These are phyloP conservation scores for Apodemia duryi DNA, from an alignment of 2,888 invertebrate genomes.

Conservation along the genomic window DNA sequence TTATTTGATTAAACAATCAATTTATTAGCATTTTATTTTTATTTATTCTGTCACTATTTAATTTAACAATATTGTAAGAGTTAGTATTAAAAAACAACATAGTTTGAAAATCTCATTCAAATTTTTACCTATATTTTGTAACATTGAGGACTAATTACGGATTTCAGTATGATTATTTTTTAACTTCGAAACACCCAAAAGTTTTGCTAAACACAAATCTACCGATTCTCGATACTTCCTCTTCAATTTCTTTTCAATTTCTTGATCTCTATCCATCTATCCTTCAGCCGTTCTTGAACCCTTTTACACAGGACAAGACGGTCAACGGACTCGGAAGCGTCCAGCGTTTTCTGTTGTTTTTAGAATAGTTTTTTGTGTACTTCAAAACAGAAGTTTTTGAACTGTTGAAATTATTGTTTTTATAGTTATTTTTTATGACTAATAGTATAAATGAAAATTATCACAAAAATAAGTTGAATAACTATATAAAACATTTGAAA, in stretches of 20 bases:
- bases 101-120: too few relatives aligned
- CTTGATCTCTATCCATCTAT: constrained; percentile 1
- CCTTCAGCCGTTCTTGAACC: constrained; percentile 61
- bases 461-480: too few relatives aligned
- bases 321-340: constrained; percentile 52
- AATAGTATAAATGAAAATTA: too few relatives aligned
- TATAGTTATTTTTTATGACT: not conserved
- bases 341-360: constrained; percentile 44
- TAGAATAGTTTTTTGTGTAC: constrained; percentile 48
- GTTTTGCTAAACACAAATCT: not conserved
- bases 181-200: not conserved
- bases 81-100: too few relatives aligned
- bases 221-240: not conserved
- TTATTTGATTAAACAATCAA: not conserved
- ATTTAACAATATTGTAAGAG: too few relatives aligned
- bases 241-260: not conserved
- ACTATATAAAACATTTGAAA: not conserved
- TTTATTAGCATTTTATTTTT: not conserved
- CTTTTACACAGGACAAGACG: constrained; percentile 68
- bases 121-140: not conserved
- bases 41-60: too few relatives aligned
- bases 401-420: constrained; percentile 5
- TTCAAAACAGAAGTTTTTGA: constrained; percentile 22
- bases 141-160: not conserved
- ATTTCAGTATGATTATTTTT: not conserved